Conservation (phyloP, 2,797 vertebrate genomes). For the Ispidina lecontei region DNA sequence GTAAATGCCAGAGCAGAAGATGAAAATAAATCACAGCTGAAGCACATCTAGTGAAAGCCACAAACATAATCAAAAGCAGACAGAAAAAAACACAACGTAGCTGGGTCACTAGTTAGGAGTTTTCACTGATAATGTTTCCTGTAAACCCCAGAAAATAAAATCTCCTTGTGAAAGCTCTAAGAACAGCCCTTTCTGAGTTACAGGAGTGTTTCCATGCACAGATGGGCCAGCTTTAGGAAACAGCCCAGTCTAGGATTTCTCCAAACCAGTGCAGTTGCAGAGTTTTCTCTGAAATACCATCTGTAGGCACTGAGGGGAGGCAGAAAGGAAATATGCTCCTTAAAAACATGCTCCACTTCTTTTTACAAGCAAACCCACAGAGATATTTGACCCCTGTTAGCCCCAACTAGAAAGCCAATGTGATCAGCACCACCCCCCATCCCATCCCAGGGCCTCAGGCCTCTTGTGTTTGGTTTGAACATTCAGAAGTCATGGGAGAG, state of each 20-base stretch:
- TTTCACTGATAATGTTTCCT: conserved; percentile 36
- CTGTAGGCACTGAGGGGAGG: background rate
- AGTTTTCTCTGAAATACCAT: conserved; percentile 58
- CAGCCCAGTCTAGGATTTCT: background rate
- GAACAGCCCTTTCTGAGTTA: conserved; percentile 27
- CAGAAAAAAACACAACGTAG: conserved; percentile 57
- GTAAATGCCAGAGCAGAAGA: conserved; percentile 50
- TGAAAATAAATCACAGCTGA: conserved; percentile 69
- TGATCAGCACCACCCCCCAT: background rate
- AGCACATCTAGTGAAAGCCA: conserved; percentile 47
- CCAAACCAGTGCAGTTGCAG: background rate
- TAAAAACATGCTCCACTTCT: conserved; percentile 54
- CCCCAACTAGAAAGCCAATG: background rate
- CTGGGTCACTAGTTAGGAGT: conserved; percentile 27
- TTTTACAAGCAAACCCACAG: conserved; percentile 20
- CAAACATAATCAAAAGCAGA: conserved; percentile 70
- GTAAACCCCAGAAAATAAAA: conserved; percentile 51
- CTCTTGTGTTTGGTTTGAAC: background rate
- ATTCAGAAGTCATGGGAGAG: background rate
- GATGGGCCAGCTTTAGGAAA: conserved; percentile 12
- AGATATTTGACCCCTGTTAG: background rate
- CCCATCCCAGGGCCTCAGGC: background rate
- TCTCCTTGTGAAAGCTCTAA: conserved; percentile 7
- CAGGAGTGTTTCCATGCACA: background rate
- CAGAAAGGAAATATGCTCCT: conserved; percentile 35